These are phyloP conservation scores for Microchrysa polita DNA, from an alignment of 2,888 invertebrate species.

Conservation along the genomic window DNA sequence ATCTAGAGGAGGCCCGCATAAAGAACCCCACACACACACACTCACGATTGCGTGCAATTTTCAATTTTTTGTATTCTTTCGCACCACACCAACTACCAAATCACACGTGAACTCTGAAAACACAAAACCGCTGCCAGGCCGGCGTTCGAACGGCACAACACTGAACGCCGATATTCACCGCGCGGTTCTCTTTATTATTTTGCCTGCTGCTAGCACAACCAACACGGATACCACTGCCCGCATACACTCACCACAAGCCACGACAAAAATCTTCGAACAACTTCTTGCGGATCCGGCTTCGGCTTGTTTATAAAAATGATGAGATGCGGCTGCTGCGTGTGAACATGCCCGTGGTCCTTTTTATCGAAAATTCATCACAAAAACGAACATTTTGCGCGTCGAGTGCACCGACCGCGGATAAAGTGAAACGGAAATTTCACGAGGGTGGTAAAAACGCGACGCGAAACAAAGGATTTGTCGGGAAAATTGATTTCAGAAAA, in stretches of 20 bases:
- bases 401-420: background rate
- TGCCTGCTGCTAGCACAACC: background rate
- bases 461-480: background rate
- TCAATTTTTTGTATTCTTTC: slow-evolving; percentile 27
- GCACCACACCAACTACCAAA: too few species aligned
- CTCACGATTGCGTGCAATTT: slow-evolving; percentile 2
- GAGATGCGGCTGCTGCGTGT: too few species aligned
- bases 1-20: too few species aligned
- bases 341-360: slow-evolving; percentile 27
- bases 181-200: background rate
- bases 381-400: slow-evolving; percentile 6
- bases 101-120: too few species aligned
- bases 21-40: too few species aligned
- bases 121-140: too few species aligned
- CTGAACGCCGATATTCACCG: background rate
- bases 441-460: background rate
- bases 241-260: background rate
- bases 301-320: slow-evolving; percentile 39
- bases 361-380: slow-evolving; percentile 20
- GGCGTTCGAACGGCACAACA: too few species aligned
- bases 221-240: background rate
- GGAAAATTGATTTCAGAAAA: background rate
- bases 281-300: slow-evolving; percentile 17
- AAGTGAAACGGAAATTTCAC: background rate
- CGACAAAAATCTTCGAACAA: too few species aligned